Base-by-base conservation (phyloP, 2,888 invertebrate species). In the Pimpla rufipes region DNA sequence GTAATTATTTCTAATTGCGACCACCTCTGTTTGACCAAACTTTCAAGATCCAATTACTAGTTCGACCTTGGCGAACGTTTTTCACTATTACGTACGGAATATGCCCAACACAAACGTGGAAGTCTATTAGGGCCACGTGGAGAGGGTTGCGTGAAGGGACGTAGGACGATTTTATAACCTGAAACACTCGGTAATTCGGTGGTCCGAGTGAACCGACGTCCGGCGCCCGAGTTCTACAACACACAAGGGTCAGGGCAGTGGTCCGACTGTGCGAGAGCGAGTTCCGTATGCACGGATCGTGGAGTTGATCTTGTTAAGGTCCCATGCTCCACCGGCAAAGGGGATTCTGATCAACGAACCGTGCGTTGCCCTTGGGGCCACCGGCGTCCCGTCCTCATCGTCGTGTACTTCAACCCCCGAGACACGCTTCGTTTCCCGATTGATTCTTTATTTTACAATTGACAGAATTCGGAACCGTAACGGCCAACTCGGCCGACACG, bases 401-500 rank as follows among this genome's bases (percentile, higher is more conserved):
- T 81, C 82, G 42, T 66, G 73, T 75, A 74, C 85, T 81, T 74
- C 52, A 40, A 75, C 85, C 81, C 71, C 79, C 85, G 86, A 29
- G 90, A 86, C 90, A 92, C 90, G 92, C 92, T 92, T 93, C 92
- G 93, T 93, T 92, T 92, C 91, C 89, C 93, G 88, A 93, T 93
- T 92, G 92, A 93, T 93, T 93, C 93, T 93, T 93, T 92, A 93
- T 92, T 92, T 92, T 92, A 92, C 92, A 93, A 92, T 91, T 87
- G 88, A 88, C 86, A 84, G 85, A 62, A 55, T 45, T 62, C 50
- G 7, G 37, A 47, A 68, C 45, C 59, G 67, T 47, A 29, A 70
- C 18, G 64, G 37, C 70, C 16, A 11, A 16, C 45, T 57, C 16
- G 29, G 16, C 37, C 7, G 18, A 8, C 42, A 57, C 50, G 57